Evolutionary conservation across 2,888 invertebrate species (phyloP).

Genomic region (Lasiommata megera): DNA sequence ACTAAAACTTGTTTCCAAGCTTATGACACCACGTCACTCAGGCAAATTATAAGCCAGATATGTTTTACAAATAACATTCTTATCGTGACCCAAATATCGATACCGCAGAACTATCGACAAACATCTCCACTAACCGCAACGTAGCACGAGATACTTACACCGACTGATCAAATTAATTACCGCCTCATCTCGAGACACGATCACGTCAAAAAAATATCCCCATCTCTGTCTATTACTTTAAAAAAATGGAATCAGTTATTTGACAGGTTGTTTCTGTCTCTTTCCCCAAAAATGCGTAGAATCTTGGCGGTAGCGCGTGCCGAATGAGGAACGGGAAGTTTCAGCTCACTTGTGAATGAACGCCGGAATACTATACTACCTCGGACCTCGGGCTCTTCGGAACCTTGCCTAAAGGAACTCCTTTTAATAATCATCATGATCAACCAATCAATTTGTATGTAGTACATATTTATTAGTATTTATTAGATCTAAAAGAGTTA

Average conservation of each 20-base stretch:
- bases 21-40: slow-evolving; percentile 1
- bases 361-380: too few relatives aligned
- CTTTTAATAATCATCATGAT: too few relatives aligned
- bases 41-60: not conserved
- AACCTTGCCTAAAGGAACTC: too few relatives aligned
- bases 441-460: too few relatives aligned
- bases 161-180: slow-evolving; percentile 78
- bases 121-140: slow-evolving; percentile 50
- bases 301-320: slow-evolving; percentile 64
- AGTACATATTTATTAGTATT: too few relatives aligned
- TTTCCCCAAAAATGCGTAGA: slow-evolving; percentile 54
- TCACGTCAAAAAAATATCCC: slow-evolving; percentile 53
- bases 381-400: too few relatives aligned
- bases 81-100: slow-evolving; percentile 23
- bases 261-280: slow-evolving; percentile 30
- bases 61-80: slow-evolving; percentile 9
- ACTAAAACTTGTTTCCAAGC: not conserved
- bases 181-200: slow-evolving; percentile 67
- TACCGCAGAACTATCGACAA: slow-evolving; percentile 29
- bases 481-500: too few relatives aligned
- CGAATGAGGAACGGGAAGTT: slow-evolving; percentile 70
- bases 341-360: slow-evolving; percentile 70
- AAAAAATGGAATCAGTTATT: slow-evolving; percentile 36
- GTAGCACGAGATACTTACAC: slow-evolving; percentile 55
- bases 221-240: slow-evolving; percentile 43